A percentile compares a stretch with the other conserved stretches of the same genome.
Conservation (phyloP, 2,797 vertebrate genomes). For the Megaceryle alcyon region DNA sequence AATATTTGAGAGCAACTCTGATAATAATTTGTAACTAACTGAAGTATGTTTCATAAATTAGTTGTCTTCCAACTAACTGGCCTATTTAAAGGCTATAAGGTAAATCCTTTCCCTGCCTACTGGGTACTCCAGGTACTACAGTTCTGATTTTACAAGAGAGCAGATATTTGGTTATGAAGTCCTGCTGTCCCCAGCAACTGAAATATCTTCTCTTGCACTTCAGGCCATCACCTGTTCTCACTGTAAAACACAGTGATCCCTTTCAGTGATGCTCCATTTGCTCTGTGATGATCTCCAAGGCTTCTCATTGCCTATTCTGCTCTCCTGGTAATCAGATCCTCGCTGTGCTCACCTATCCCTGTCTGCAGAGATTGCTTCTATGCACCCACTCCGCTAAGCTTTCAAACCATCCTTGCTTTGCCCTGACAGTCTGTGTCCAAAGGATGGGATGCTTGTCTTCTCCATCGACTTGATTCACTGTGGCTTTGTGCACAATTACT, state of each 20-base stretch:
- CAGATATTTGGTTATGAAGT: not conserved
- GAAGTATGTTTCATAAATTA: not conserved
- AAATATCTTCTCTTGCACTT: not conserved
- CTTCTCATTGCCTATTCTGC: not conserved
- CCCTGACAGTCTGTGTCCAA: rapidly evolving
- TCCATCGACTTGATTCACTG: not conserved
- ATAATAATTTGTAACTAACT: not conserved
- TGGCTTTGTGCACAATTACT: not conserved
- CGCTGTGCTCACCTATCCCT: not conserved
- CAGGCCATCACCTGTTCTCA: not conserved
- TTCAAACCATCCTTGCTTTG: not conserved
- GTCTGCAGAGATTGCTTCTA: not conserved
- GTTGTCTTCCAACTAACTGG: not conserved
- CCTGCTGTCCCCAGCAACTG: not conserved
- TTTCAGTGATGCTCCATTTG: not conserved
- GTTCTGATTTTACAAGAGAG: not conserved
- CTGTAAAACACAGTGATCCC: not conserved
- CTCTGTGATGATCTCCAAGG: not conserved
- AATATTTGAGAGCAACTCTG: not conserved
- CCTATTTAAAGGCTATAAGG: not conserved
- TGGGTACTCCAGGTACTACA: not conserved
- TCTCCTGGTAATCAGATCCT: not conserved
- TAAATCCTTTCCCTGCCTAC: not conserved
- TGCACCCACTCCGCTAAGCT: not conserved
- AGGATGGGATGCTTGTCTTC: rapidly evolving